phyloP scores from a whole-genome alignment of 2,888 invertebrate species.

The Linhomoeus sp. region DNA sequence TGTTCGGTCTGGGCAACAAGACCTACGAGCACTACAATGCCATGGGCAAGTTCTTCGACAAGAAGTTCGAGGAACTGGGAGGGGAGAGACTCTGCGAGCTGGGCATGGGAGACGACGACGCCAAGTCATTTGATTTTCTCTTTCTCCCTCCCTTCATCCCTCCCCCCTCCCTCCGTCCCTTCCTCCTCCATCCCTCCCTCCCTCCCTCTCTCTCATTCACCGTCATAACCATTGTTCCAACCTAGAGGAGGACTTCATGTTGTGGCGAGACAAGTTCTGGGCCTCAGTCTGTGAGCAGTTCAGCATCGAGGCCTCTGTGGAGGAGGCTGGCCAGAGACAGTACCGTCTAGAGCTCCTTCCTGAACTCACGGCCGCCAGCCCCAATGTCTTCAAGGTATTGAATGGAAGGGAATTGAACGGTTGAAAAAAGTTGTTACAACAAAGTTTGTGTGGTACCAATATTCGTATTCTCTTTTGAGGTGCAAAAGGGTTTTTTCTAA shows the following conservation, averaged over 20 bases:
- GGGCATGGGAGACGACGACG: conserved; percentile 93
- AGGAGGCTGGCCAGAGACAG: conserved; percentile 68
- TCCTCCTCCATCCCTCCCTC: too few relatives aligned
- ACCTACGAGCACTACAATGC: conserved; percentile 98
- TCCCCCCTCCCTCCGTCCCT: too few relatives aligned
- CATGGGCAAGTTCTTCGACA: conserved; percentile 82
- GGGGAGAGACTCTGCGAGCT: conserved; percentile 64
- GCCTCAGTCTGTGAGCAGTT: conserved; percentile 82
- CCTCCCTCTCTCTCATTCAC: too few relatives aligned
- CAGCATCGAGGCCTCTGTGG: conserved; percentile 74
- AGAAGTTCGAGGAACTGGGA: conserved; percentile 69
- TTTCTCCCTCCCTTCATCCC: not conserved
- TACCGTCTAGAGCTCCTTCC: conserved; percentile 17
- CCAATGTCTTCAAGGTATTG: conserved; percentile 54
- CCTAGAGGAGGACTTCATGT: conserved; percentile 98
- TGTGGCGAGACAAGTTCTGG: conserved; percentile 98
- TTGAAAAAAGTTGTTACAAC: too few relatives aligned
- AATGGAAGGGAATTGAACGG: too few relatives aligned
- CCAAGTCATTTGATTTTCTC: conserved; percentile 47
- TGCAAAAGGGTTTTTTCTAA: too few relatives aligned
- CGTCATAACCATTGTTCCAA: too few relatives aligned
- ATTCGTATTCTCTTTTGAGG: too few relatives aligned
- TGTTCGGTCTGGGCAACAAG: conserved; percentile 97
- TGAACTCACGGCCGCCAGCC: conserved; percentile 18
- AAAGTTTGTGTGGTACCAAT: too few relatives aligned